Evolutionary conservation across 2,888 invertebrate genomes (phyloP).

Genomic region (Drosophila mimetica): DNA sequence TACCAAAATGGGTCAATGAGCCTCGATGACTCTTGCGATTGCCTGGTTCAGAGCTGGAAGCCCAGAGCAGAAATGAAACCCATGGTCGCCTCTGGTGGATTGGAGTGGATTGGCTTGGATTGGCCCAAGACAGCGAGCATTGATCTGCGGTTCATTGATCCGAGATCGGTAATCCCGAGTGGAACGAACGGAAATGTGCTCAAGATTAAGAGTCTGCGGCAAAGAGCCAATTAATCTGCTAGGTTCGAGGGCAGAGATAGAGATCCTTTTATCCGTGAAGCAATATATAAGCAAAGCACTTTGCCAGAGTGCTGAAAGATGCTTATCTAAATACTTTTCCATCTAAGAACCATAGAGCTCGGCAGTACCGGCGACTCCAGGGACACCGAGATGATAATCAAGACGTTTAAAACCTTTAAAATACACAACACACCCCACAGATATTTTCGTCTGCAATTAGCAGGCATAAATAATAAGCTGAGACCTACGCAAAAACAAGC

Average conservation of each 20-base stretch:
- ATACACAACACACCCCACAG: not conserved
- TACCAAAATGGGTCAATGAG: constrained; percentile 73
- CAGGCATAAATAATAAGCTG: constrained; percentile 1
- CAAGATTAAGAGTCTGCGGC: not conserved
- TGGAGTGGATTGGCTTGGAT: not conserved
- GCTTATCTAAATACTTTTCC: not conserved
- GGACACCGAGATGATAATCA: not conserved
- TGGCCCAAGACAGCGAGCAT: not conserved
- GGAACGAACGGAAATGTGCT: not conserved
- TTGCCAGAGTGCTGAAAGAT: not conserved
- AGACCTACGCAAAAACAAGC: not conserved
- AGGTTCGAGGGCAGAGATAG: too few relatives aligned
- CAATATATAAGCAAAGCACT: not conserved
- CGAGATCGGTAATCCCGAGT: too few relatives aligned
- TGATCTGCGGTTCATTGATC: constrained; percentile 35
- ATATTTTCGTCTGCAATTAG: constrained; percentile 3
- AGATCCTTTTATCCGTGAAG: not conserved
- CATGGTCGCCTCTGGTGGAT: not conserved
- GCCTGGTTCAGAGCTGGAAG: not conserved
- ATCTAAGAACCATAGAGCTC: not conserved
- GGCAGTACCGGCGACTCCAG: too few relatives aligned
- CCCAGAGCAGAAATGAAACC: too few relatives aligned
- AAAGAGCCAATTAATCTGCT: not conserved
- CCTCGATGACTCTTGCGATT: constrained; percentile 65
- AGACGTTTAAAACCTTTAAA: not conserved